Evolutionary conservation across 2,888 invertebrate genomes (phyloP).

Genomic region (Acanthosepion esculentum): DNA sequence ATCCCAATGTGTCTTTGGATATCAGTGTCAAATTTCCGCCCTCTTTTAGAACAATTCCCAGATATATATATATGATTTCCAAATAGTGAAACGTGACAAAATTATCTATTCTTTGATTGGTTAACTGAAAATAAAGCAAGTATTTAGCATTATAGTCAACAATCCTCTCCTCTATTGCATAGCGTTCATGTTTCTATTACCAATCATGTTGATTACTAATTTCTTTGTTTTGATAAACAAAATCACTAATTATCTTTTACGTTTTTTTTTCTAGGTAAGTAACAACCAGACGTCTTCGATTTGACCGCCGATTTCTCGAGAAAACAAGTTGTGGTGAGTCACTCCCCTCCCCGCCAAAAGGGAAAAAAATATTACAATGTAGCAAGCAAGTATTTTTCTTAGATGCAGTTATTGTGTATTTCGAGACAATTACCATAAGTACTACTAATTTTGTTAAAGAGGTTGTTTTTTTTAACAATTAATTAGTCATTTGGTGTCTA

Average conservation of each 20-base stretch:
- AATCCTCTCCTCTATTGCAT: background rate
- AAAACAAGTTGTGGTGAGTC: background rate
- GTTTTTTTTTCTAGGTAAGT: background rate
- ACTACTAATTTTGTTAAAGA: conserved; percentile 17
- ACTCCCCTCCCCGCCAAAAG: background rate
- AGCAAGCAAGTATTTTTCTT: background rate
- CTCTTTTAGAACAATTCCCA: too few relatives aligned
- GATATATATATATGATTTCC: too few relatives aligned
- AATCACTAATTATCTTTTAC: background rate
- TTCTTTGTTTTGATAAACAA: background rate
- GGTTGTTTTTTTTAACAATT: background rate
- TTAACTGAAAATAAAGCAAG: too few relatives aligned
- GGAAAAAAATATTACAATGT: background rate
- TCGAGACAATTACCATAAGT: background rate
- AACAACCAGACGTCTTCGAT: background rate
- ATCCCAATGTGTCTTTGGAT: too few relatives aligned
- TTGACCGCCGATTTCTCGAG: background rate
- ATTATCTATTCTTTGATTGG: too few relatives aligned
- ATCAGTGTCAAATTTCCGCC: too few relatives aligned
- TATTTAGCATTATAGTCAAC: background rate
- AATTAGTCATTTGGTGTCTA: conserved; percentile 33
- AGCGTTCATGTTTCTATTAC: background rate
- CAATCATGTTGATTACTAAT: background rate
- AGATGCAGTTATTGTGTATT: background rate
- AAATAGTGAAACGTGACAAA: too few relatives aligned